Base-by-base conservation (phyloP, 1,140 invertebrate species). In the Odontomachus brunneus region DNA sequence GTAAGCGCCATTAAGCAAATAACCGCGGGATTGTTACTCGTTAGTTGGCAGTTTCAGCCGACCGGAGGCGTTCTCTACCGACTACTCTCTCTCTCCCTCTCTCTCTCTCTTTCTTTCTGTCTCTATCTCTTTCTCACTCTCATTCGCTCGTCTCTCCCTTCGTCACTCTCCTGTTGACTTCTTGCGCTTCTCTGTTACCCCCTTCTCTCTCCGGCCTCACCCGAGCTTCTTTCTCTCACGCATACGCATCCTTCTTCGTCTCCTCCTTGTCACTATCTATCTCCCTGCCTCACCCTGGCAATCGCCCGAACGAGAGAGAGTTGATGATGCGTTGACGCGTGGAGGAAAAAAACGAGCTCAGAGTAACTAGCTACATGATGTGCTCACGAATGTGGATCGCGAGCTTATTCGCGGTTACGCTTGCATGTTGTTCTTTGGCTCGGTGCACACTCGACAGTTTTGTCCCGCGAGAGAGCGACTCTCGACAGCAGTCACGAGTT, bases 1-100 rank as follows among this genome's bases (percentile, higher is more conserved):
- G 90, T 86, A 84, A 91, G 89, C 89, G 84, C 88, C 89, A 90
- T 90, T 91, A 91, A 91, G 88, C 89, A 88, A 85, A 88, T 86
- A 88, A 91, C 89, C 90, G 84, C 89, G 85, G 84, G 85, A 83
- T 75, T 80, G 71, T 85, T 82, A 69, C 81, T 72, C 73, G 82
- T 84, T 87, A 80, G 49, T 80, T 55, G 73, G 69, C 60, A 71
- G 53, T 80, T 86, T 86, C 57, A 75, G 65, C 44, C 81, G 80
- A 59, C 53, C 26, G 38, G 44, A 82, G 65, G 17, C 48, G 26
- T 65, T 63, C 33, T 78, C 44, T 44, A n/a, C 33, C 48, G 38
- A 19, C 48, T 44, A 15, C 59, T 69, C 49, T 57, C 65, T 49
- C 26, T 65, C 3, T 0, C 1, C 0, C n/a, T 26, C 60, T 38